These are phyloP conservation scores for Chymomyza fuscimana DNA, from an alignment of 2,888 invertebrate species.

Conservation along the genomic window DNA sequence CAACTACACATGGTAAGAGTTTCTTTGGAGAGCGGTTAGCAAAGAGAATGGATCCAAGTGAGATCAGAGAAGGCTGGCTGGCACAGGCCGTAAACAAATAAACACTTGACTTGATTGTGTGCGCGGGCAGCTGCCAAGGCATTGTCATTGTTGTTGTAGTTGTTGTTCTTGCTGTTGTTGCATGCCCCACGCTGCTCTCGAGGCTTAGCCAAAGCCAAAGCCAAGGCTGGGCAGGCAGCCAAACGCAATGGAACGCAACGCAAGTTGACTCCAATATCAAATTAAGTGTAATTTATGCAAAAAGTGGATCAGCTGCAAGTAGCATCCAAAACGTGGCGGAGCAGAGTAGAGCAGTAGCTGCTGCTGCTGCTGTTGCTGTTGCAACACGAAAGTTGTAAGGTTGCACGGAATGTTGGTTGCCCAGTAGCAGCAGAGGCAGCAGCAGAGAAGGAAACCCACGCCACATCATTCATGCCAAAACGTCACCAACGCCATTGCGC, in stretches of 20 bases:
- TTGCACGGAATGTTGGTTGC: not conserved
- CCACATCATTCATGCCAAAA: constrained; percentile 69
- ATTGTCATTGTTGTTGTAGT: constrained; percentile 5
- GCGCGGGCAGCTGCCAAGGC: constrained; percentile 20
- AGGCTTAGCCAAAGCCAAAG: not conserved
- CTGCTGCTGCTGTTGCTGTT: not conserved
- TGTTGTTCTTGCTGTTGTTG: not conserved
- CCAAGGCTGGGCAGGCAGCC: not conserved
- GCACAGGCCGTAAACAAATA: constrained; percentile 66
- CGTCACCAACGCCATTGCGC: constrained; percentile 39
- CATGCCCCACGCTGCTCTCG: not conserved
- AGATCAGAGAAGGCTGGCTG: constrained; percentile 29
- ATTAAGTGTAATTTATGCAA: constrained; percentile 74
- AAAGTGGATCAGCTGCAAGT: constrained; percentile 26
- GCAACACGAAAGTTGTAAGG: not conserved
- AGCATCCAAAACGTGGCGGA: constrained; percentile 19
- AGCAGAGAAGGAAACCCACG: constrained; percentile 57
- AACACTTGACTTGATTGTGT: constrained; percentile 77
- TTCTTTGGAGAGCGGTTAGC: not conserved
- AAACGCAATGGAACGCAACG: constrained; percentile 19
- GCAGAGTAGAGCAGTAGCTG: not conserved
- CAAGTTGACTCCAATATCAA: constrained; percentile 63
- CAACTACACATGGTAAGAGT: not conserved
- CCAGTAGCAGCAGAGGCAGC: constrained; percentile 7
- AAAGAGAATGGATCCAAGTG: constrained; percentile 3